Evolutionary conservation across 2,797 vertebrate species (phyloP), one percentile per base, ranked within the genome.

Genomic region (Pachyuromys duprasi): DNA sequence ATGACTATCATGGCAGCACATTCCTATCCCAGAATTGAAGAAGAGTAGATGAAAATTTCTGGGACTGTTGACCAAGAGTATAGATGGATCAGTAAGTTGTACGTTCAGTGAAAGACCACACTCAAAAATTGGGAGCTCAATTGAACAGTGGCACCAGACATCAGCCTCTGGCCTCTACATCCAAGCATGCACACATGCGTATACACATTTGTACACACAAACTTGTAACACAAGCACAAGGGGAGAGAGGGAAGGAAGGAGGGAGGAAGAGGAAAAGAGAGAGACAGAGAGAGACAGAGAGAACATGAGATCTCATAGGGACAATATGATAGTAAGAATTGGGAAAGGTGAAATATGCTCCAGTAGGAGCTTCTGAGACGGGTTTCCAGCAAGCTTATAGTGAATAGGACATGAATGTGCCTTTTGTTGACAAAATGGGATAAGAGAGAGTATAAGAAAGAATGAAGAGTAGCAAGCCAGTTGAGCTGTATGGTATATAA

Each of bases 361-460:
- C 20, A 28, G 22, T 5, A 67, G 57, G 74, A 49, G 17, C 3
- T 67, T 15, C 33, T 55, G 2, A 57, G 9, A 91, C 11, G 6
- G 39, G 3, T 1, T 18, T 57, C 24, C 5, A 17, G 15, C 9
- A 53, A 4, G 2, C 17, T 6, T n/a, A 7, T 33, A 14, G 0
- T 2, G 15, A 57, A 15, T 2, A 14, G 11, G 20, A 17, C 8
- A 33, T 39, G 15, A 86, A 49, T 49, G 49, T 49, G 49, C 49
- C 26, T 33, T 3, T 26, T 63, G 65, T 36, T 12, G 79, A 83
- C 7, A 8, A 20, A 53, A 15, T 31, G 39, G 2, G 24, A 2
- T 57, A 4, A 70, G 33, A 3, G 1, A 13, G 2, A 39, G 4
- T 55, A 39, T 31, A 28, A 75, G 49, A 20, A 0, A 79, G 31